Base-by-base conservation (phyloP, 2,797 vertebrate genomes). In the Acestrorhynchus altus region DNA sequence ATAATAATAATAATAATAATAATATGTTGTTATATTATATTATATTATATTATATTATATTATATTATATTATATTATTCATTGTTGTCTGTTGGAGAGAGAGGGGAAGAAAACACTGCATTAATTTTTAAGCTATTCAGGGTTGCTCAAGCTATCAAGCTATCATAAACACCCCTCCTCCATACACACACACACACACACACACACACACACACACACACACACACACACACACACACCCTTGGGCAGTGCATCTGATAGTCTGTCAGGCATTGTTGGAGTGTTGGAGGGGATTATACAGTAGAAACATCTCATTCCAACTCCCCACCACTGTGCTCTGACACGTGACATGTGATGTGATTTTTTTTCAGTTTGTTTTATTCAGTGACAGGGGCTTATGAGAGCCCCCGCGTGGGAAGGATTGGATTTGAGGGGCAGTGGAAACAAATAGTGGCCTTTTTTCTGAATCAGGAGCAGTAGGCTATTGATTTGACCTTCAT, bases 401-500 rank as follows among this genome's bases (percentile, higher is more conserved):
- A 63, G 44, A 24, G 46, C 54, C 76, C 31, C 49, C 65, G 76
- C 15, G 60, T 70, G 63, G 61, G 31, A 26, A 72, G 75, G 75
- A 52, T 74, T 73, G 72, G 51, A 67, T 12, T 20, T 18, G 9
- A 20, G 18, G 67, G 72, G 59, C 52, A 72, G 78, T 69, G 44
- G 61, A 56, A 49, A 7, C 11, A 73, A 76, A 74, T 8, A 12
- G 46, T 77, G 61, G 61, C 77, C 74, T 81, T 63, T 26, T 67
- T 67, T 44, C 15, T 46, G 64, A 66, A 66, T 28, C 61, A 79
- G 59, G 51, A 79, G 56, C 51, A 76, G 61, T 56, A 57, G 56
- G 52, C 18, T 75, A 82, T 83, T 80, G 76, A 78, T 83, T 82
- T 82, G 80, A 83, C 84, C 72, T 83, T 86, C 80, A 81, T 81